Percentiles rank a stretch among this genome's conserved stretches.
phyloP scores from a whole-genome alignment of 2,797 vertebrate species.

The Selene dorsalis region DNA sequence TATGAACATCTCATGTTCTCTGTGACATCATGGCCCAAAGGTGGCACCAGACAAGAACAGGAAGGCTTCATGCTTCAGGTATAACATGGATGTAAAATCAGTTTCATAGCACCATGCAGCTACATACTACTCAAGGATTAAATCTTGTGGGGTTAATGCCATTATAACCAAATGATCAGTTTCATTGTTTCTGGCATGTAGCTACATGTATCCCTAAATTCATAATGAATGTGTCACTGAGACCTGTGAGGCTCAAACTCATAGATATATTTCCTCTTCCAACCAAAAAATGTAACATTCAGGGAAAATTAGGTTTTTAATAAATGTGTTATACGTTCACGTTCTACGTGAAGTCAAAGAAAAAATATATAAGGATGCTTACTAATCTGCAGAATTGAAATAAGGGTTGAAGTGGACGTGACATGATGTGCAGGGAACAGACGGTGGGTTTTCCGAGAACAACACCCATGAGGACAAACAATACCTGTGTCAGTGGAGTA shows the following conservation, averaged over 20 bases:
- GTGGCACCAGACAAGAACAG: background rate
- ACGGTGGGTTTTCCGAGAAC: too few relatives aligned
- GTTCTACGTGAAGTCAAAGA: background rate
- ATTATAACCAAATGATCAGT: background rate
- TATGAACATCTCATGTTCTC: constrained; percentile 1
- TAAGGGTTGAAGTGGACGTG: background rate
- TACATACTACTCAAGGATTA: background rate
- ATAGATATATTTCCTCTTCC: background rate
- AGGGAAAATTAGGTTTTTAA: background rate
- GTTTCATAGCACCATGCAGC: background rate
- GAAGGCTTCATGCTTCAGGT: background rate
- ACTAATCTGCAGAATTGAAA: background rate
- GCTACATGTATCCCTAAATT: background rate
- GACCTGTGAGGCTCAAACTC: background rate
- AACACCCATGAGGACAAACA: too few relatives aligned
- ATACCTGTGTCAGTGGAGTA: constrained; percentile 97
- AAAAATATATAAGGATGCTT: background rate
- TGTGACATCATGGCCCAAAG: background rate
- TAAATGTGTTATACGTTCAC: background rate
- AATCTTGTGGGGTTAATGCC: background rate
- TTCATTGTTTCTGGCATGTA: background rate
- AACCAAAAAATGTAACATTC: background rate
- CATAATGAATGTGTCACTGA: background rate
- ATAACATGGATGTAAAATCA: background rate
- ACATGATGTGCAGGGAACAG: background rate